These are phyloP conservation scores for Halesus radiatus DNA, from an alignment of 1,140 invertebrate genomes.

Conservation along the genomic window DNA sequence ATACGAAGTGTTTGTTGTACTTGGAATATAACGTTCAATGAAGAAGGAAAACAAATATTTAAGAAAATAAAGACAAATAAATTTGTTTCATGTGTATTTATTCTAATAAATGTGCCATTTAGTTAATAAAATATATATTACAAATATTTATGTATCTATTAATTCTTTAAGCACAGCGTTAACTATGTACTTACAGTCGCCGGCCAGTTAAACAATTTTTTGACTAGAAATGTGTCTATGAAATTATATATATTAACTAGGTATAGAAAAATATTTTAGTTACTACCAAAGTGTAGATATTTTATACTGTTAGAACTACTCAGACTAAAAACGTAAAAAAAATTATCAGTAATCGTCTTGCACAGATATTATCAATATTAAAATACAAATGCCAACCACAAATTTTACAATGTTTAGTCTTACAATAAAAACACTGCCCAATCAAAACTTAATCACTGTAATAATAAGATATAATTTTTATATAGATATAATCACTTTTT, in stretches of 20 bases:
- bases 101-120: conserved; percentile 33
- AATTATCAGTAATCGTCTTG: too few species aligned
- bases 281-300: background rate
- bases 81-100: background rate
- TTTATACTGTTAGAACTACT: background rate
- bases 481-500: too few species aligned
- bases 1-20: background rate
- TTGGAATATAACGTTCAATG: background rate
- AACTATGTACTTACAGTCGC: background rate
- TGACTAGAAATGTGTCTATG: background rate
- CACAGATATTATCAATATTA: too few species aligned
- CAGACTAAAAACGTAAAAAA: too few species aligned
- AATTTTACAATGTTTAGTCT: too few species aligned
- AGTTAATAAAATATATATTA: background rate
- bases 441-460: too few species aligned
- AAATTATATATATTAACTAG: background rate
- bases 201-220: background rate
- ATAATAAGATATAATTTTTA: too few species aligned
- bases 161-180: too few species aligned
- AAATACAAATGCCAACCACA: too few species aligned
- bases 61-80: conserved; percentile 22
- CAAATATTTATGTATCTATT: background rate
- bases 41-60: background rate
- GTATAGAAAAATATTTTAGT: background rate
- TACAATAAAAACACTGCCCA: too few species aligned